Evolutionary conservation across 2,888 invertebrate species (phyloP).

Genomic region (Mimachlamys varia): DNA sequence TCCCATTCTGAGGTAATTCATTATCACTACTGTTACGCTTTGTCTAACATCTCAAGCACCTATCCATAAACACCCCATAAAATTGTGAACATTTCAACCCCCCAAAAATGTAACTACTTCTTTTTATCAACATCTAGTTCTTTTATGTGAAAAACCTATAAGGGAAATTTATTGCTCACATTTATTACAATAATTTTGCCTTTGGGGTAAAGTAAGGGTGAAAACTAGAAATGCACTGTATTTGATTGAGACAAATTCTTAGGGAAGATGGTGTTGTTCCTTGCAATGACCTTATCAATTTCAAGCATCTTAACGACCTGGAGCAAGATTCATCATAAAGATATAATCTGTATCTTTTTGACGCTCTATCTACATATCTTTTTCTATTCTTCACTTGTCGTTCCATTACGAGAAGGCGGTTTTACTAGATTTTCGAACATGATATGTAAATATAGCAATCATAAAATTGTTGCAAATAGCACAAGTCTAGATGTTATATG

Average conservation of each 20-base stretch:
- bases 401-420: conserved; percentile 26
- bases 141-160: conserved; percentile 36
- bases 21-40: conserved; percentile 23
- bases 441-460: neutral
- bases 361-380: conserved; percentile 34
- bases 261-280: conserved; percentile 3
- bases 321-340: conserved; percentile 36
- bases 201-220: neutral
- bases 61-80: neutral
- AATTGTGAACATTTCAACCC: neutral
- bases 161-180: neutral
- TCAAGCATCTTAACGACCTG: conserved; percentile 34
- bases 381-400: conserved; percentile 36
- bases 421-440: conserved; percentile 7
- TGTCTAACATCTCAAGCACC: conserved; percentile 6
- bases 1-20: neutral
- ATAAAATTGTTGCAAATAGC: conserved; percentile 22
- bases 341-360: conserved; percentile 31
- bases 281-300: conserved; percentile 34
- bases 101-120: neutral
- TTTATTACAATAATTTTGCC: conserved; percentile 32
- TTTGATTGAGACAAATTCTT: conserved; percentile 22
- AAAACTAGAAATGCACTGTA: neutral
- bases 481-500: conserved; percentile 14
- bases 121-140: neutral